Base-by-base conservation (phyloP, 1,140 invertebrate species). In the Ostrea denselamellosa region DNA sequence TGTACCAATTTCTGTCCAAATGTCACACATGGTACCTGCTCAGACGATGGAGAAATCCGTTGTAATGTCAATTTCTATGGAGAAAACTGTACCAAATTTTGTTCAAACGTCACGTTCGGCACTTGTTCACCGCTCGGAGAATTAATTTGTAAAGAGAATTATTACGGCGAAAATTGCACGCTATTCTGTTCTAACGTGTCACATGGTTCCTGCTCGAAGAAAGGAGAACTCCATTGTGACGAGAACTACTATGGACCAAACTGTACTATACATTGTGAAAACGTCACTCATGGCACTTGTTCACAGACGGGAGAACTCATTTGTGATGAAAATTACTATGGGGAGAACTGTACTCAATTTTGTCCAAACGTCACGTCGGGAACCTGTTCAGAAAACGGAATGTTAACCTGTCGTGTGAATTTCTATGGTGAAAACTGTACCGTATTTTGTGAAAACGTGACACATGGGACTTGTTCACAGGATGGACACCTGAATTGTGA, bases 231-330 rank as follows among this genome's bases (percentile, higher is more conserved):
- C 2, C 12, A 34, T 25, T 77, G 68, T 77, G 14, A 77, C 14
- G 14, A 14, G 9, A 34, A 77, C n/a, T 77, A 34, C 22, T 77
- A 77, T 19, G 68, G 68, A 14, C 1, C 9, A 9, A 77, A 77
- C n/a, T 77, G 68, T 34, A 77, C 68, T 0, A 77, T 3, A 77
- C n/a, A 19, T 22, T 77, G 68, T 19, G 1, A 1, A 14, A 77
- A 77, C n/a, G n/a, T 34, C n/a, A 77, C 22, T 4, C n/a, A 22
- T 25, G 68, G 68, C n/a, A 77, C 68, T 77, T 77, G 68, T 77
- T 22, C n/a, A 14, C 8, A 25, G 22, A 77, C 3, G 9, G 68
- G 68, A n/a, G n/a, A 9, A 77, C n/a, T 77, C 8, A 10, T 19
- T 22, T 77, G 68, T 34, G 3, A 19, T 34, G 10, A 14, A 34